These are phyloP conservation scores for Cataglyphis hispanica DNA, from an alignment of 1,140 invertebrate genomes.

Conservation along the genomic window DNA sequence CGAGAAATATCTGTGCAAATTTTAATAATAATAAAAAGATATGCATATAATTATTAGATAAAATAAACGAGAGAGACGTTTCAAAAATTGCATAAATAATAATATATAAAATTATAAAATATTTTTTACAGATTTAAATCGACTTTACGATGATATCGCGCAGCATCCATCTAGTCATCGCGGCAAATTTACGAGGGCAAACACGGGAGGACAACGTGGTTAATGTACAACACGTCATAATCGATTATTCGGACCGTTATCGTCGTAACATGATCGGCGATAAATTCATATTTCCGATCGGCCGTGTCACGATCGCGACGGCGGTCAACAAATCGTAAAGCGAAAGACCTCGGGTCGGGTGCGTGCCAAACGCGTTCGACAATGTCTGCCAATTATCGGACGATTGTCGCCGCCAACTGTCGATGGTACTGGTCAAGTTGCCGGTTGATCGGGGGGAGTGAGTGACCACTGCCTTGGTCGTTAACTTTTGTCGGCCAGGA, in stretches of 20 bases:
- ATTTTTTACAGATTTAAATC: not conserved
- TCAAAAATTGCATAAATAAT: not conserved
- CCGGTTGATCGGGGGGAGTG: conserved; percentile 75
- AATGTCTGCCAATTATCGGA: conserved; percentile 85
- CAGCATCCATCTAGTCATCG: conserved; percentile 49
- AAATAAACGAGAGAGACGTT: no score
- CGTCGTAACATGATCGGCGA: conserved; percentile 79
- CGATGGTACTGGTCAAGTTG: conserved; percentile 77
- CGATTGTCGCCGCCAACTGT: conserved; percentile 84
- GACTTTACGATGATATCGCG: conserved; percentile 45
- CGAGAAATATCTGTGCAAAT: not conserved
- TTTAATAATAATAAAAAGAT: no score
- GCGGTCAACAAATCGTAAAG: conserved; percentile 86
- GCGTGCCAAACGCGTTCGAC: conserved; percentile 71
- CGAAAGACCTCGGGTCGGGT: conserved; percentile 24
- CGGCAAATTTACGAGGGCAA: conserved; percentile 80
- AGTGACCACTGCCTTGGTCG: conserved; percentile 64
- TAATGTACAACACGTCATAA: conserved; percentile 27
- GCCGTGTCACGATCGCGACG: conserved; percentile 62
- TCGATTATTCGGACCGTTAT: conserved; percentile 16
- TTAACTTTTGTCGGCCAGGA: conserved; percentile 15
- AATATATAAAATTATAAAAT: not conserved
- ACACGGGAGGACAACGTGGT: conserved; percentile 59
- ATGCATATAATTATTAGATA: no score
- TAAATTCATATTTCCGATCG: conserved; percentile 73